phyloP scores from a whole-genome alignment of 2,797 vertebrate genomes.

The Ptychadena robeensis region DNA sequence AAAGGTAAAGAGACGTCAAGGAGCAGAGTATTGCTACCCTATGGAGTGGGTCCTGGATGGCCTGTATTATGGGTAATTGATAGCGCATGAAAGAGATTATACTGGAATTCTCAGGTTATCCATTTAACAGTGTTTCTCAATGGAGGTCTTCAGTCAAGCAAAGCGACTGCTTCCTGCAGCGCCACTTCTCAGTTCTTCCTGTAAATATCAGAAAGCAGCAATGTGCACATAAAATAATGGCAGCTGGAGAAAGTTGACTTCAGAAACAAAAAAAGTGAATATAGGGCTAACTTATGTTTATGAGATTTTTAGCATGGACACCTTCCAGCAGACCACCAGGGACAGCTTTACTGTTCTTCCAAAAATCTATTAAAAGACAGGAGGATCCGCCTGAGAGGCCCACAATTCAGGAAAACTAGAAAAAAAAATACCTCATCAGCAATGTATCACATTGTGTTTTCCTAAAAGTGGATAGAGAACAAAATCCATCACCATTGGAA shows the following conservation, averaged over 20 bases:
- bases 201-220: constrained; percentile 3
- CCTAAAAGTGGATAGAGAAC: too few relatives aligned
- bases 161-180: neutral
- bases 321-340: constrained; percentile 29
- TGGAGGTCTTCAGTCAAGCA: neutral
- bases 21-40: too few relatives aligned
- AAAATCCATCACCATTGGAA: too few relatives aligned
- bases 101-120: neutral
- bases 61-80: too few relatives aligned
- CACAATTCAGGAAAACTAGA: neutral
- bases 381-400: constrained; percentile 14
- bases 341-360: constrained; percentile 13
- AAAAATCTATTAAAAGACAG: constrained; percentile 29
- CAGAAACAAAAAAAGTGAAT: constrained; percentile 3
- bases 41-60: too few relatives aligned
- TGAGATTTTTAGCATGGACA: constrained; percentile 37
- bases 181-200: constrained; percentile 17
- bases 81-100: neutral
- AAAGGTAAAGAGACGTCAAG: too few relatives aligned
- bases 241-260: neutral
- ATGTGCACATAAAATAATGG: neutral
- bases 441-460: too few relatives aligned
- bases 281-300: constrained; percentile 18
- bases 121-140: neutral
- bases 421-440: too few relatives aligned